Conservation (phyloP, 92 coral and sea anemone species). For the Pocillopora meandrina region DNA sequence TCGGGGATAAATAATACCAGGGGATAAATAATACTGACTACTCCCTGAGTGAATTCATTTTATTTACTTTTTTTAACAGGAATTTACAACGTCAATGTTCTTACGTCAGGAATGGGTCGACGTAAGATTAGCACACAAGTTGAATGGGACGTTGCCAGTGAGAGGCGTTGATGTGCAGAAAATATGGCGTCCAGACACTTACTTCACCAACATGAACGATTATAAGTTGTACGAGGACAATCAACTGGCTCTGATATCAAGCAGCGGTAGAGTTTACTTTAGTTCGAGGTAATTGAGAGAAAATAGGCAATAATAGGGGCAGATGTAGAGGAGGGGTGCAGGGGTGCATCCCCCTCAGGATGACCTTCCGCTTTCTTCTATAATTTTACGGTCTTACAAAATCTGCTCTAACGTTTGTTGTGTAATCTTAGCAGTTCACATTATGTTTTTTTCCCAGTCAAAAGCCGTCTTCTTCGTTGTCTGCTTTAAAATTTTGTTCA, state of each 20-base stretch:
- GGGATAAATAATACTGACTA: too few species aligned
- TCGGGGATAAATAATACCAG: too few species aligned
- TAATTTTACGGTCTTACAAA: too few species aligned
- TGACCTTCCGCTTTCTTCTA: too few species aligned
- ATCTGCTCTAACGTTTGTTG: too few species aligned
- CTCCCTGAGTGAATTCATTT: too few species aligned
- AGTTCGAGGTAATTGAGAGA: conserved; percentile 78
- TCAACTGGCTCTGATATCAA: conserved; percentile 87
- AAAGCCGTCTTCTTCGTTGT: too few species aligned
- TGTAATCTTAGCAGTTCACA: too few species aligned
- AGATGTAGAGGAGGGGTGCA: too few species aligned
- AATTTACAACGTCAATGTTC: conserved; percentile 88
- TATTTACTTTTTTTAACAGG: conserved; percentile 43
- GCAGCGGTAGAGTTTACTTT: conserved; percentile 83
- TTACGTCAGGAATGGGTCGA: conserved; percentile 94
- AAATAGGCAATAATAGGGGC: neutral
- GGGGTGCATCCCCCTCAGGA: too few species aligned
- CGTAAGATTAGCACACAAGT: conserved; percentile 73
- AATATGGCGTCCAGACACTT: conserved; percentile 96
- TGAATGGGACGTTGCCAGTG: conserved; percentile 80
- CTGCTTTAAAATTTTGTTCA: too few species aligned
- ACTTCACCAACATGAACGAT: conserved; percentile 86
- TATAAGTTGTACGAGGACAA: conserved; percentile 79
- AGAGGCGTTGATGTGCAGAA: conserved; percentile 81
- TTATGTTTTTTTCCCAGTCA: too few species aligned